Percentiles rank a stretch among this genome's conserved stretches.
phyloP scores from a whole-genome alignment of 2,113 vertebrate genomes.

The Siphamia tubifer region DNA sequence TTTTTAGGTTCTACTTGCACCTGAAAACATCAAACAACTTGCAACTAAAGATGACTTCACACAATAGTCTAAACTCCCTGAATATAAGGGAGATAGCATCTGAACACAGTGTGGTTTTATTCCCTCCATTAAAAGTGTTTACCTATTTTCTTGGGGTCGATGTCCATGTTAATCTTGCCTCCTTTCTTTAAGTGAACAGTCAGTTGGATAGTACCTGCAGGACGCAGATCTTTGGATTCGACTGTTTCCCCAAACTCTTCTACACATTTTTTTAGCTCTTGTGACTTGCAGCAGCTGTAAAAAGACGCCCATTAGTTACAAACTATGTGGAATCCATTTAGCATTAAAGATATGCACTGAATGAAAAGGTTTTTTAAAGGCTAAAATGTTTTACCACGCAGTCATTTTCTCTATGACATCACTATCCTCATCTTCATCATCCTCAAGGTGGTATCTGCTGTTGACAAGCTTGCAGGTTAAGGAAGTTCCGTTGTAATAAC shows the following conservation, averaged over 20 bases:
- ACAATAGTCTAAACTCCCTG: too few relatives aligned
- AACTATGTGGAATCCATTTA: too few relatives aligned
- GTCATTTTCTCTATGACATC: slow-evolving; percentile 29
- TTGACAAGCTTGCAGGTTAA: slow-evolving; percentile 52
- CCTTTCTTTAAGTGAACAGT: slow-evolving; percentile 6
- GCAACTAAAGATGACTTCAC: too few relatives aligned
- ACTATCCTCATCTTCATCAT: slow-evolving; percentile 19
- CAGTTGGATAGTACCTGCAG: accelerated
- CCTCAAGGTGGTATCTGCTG: not conserved
- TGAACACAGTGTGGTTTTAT: not conserved
- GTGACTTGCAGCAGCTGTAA: not conserved
- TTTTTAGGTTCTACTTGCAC: too few relatives aligned
- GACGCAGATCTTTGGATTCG: not conserved
- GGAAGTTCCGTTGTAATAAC: accelerated
- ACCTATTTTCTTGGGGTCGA: slow-evolving; percentile 56
- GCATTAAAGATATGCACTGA: too few relatives aligned
- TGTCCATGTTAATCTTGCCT: accelerated
- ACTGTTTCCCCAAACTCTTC: not conserved
- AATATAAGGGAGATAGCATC: not conserved
- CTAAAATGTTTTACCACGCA: slow-evolving; percentile 59
- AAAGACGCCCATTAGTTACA: not conserved
- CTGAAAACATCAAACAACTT: too few relatives aligned
- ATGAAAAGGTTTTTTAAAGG: too few relatives aligned
- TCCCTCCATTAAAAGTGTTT: slow-evolving; percentile 1
- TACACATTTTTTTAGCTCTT: not conserved